phyloP scores from a whole-genome alignment of 2,888 invertebrate species.

The Lepidocyrtinus sp. region DNA sequence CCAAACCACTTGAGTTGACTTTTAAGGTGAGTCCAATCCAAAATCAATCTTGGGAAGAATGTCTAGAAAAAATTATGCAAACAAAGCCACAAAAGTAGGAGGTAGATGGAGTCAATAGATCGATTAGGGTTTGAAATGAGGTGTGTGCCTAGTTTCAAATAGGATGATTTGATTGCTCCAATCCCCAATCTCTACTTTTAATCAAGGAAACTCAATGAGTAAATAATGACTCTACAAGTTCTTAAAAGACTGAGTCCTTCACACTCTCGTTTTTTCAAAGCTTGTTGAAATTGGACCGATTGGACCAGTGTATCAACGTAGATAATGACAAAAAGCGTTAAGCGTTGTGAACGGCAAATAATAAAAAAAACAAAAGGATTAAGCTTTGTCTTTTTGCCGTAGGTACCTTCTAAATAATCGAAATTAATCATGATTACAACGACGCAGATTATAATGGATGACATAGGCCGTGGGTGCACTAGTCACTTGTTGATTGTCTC shows the following conservation, averaged over 20 bases:
- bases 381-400: no score
- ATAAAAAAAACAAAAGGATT: no score
- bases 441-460: background rate
- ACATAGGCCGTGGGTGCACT: conserved; percentile 41
- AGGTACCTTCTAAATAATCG: conserved; percentile 15
- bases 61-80: background rate
- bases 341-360: no score
- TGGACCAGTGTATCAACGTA: no score
- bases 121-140: conserved; percentile 1
- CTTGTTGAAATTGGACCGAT: no score
- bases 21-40: no score
- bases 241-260: no score
- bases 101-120: background rate
- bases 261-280: no score
- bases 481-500: conserved; percentile 42
- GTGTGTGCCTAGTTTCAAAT: conserved; percentile 35
- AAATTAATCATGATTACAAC: background rate
- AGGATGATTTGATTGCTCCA: conserved; percentile 44
- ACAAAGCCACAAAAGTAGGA: background rate
- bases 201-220: conserved; percentile 30
- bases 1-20: no score
- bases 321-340: no score
- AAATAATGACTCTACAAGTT: no score
- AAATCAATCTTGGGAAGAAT: no score
- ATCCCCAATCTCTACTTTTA: conserved; percentile 33